These are phyloP conservation scores for Hydropsyche tenuis DNA, from an alignment of 1,140 invertebrate species.

Conservation along the genomic window DNA sequence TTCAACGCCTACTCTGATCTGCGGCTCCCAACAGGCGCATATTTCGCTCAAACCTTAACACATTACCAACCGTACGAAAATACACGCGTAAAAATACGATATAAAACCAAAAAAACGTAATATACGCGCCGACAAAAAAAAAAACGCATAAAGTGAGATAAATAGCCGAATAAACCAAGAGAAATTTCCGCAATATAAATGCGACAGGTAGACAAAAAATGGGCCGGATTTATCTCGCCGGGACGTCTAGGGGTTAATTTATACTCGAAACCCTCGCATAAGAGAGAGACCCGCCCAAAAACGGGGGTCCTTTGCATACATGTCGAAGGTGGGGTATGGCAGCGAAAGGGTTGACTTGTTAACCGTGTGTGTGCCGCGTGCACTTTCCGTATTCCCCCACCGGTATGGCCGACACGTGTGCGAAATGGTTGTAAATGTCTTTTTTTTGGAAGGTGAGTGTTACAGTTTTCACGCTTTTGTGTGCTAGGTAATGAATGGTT, in stretches of 20 bases:
- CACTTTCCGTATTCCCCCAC: neutral
- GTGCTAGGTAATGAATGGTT: too few relatives aligned
- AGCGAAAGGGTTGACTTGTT: conserved; percentile 13
- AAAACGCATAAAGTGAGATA: conserved; percentile 29
- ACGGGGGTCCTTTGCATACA: conserved; percentile 28
- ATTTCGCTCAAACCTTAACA: too few relatives aligned
- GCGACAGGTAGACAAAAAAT: conserved; percentile 39
- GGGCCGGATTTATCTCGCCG: conserved; percentile 33
- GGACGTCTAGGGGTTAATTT: conserved; percentile 39
- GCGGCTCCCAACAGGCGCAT: too few relatives aligned
- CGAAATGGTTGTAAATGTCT: conserved; percentile 22
- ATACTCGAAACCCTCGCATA: conserved; percentile 36
- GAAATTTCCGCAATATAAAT: conserved; percentile 34
- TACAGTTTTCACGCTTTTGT: too few relatives aligned
- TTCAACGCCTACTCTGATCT: too few relatives aligned
- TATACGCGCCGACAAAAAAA: neutral
- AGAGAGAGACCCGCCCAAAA: conserved; percentile 9
- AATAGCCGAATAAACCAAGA: conserved; percentile 31
- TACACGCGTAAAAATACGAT: too few relatives aligned
- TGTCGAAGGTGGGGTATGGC: conserved; percentile 31
- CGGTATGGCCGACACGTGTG: conserved; percentile 37
- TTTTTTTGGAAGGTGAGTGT: too few relatives aligned
- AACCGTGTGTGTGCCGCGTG: conserved; percentile 27
- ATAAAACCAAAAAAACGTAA: too few relatives aligned
- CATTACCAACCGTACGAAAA: too few relatives aligned